These are phyloP conservation scores for Sparidentex hasta DNA, from an alignment of 2,797 vertebrate genomes.

Conservation along the genomic window DNA sequence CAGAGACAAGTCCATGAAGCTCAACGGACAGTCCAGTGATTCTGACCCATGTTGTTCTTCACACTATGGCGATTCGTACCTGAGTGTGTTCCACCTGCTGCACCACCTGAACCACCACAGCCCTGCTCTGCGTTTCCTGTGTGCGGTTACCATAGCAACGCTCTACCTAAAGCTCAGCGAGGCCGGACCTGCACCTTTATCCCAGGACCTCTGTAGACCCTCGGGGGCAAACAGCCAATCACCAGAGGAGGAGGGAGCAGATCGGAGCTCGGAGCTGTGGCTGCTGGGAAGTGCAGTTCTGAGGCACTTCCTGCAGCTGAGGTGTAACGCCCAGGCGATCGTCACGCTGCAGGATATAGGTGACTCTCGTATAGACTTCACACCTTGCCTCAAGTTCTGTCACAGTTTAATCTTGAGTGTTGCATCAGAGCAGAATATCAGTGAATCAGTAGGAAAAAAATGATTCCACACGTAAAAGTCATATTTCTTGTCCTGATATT, in stretches of 20 bases:
- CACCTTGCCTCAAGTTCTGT: not conserved
- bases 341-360: constrained; percentile 86
- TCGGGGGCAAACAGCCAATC: constrained; percentile 24
- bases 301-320: constrained; percentile 93
- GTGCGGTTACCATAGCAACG: constrained; percentile 84
- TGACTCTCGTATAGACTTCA: constrained; percentile 62
- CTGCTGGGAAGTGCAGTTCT: constrained; percentile 89
- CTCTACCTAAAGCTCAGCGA: constrained; percentile 85
- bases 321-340: constrained; percentile 94
- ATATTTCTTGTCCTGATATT: not conserved
- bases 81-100: constrained; percentile 88
- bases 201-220: constrained; percentile 36
- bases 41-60: constrained; percentile 31
- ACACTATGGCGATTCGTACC: constrained; percentile 85
- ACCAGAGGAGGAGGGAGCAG: constrained; percentile 24
- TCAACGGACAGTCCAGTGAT: constrained; percentile 17
- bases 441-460: not conserved
- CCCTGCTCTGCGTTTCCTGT: constrained; percentile 88
- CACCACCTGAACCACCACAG: constrained; percentile 87
- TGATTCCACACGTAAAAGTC: not conserved
- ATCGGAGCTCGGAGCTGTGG: constrained; percentile 73
- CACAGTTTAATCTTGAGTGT: not conserved
- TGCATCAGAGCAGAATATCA: not conserved
- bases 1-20: constrained; percentile 31
- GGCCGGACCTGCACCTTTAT: constrained; percentile 56